Evolutionary conservation across 1,140 invertebrate genomes (phyloP).

Genomic region (Marisa cornuarietis): DNA sequence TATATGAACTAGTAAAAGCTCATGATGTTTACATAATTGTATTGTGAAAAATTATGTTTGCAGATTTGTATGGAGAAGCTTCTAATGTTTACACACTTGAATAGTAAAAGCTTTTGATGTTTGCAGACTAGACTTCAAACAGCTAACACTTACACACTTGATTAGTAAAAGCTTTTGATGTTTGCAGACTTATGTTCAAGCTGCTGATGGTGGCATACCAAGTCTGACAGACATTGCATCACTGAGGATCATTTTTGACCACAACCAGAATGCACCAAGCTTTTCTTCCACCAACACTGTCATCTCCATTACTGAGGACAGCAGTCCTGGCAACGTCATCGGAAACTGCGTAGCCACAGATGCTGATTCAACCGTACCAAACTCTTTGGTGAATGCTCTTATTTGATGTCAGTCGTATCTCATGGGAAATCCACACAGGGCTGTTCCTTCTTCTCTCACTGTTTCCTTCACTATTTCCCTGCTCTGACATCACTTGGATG

Average conservation of each 20-base stretch:
- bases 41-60: neutral
- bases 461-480: neutral
- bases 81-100: neutral
- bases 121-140: too few relatives aligned
- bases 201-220: conserved; percentile 32
- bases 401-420: neutral
- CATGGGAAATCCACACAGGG: neutral
- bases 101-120: conserved; percentile 1
- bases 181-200: conserved; percentile 24
- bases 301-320: conserved; percentile 39
- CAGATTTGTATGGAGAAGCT: conserved; percentile 5
- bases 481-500: too few relatives aligned
- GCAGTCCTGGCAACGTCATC: conserved; percentile 28
- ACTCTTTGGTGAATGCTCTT: neutral
- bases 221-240: conserved; percentile 19
- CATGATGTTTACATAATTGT: neutral
- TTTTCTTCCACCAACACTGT: conserved; percentile 71
- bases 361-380: conserved; percentile 37
- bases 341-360: conserved; percentile 30
- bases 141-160: neutral
- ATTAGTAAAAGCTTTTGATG: conserved; percentile 2
- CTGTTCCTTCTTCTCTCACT: neutral
- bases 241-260: conserved; percentile 82
- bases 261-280: conserved; percentile 76
- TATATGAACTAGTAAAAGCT: too few relatives aligned